Evolutionary conservation across 2,113 vertebrate genomes (phyloP).

Genomic region (Synodontis membranacea): DNA sequence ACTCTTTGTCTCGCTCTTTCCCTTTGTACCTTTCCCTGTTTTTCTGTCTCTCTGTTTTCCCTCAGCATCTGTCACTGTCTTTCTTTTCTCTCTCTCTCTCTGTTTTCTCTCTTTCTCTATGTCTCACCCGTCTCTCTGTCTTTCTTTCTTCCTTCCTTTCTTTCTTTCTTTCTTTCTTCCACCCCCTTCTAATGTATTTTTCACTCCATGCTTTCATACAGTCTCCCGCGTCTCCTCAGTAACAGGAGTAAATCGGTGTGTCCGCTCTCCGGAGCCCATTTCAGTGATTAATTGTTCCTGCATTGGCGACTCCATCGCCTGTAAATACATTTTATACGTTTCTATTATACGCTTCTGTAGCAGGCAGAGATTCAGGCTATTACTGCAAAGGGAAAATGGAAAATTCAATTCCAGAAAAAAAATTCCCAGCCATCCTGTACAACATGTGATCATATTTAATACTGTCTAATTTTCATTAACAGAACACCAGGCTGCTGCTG

Average conservation of each 20-base stretch:
- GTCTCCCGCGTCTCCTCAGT: neutral
- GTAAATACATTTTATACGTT: neutral
- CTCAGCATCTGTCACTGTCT: too few relatives aligned
- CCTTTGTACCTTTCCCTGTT: neutral
- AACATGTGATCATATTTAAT: neutral
- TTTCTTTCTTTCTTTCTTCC: neutral
- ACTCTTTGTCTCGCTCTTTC: neutral
- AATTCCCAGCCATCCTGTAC: neutral
- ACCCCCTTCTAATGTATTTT: neutral
- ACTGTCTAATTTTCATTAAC: neutral
- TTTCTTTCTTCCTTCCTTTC: neutral
- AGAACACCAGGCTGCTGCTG: neutral
- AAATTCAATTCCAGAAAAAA: neutral
- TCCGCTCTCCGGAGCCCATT: neutral
- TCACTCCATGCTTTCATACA: neutral
- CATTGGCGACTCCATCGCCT: neutral
- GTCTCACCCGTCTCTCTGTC: neutral
- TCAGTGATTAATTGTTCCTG: constrained; percentile 8
- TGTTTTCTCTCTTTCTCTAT: neutral
- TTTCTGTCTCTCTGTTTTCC: neutral
- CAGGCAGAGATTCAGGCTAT: neutral
- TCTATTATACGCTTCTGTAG: neutral
- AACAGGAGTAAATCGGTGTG: neutral
- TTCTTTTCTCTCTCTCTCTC: neutral
- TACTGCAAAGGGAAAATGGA: neutral